Base-by-base conservation (phyloP, 2,113 vertebrate genomes). In the Ammodytes marinus region DNA sequence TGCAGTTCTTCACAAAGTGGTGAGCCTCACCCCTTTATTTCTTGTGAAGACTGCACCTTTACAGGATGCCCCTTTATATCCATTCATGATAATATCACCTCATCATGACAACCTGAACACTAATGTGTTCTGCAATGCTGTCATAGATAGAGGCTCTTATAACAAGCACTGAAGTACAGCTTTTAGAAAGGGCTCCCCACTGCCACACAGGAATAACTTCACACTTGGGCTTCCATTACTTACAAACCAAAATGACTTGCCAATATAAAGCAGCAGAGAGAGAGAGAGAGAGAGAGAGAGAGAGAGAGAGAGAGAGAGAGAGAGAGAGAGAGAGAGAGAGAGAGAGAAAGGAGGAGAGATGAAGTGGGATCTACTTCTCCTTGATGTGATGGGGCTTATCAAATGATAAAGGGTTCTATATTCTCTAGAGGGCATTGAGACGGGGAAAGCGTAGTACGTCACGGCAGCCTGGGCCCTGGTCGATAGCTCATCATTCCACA, bases 401-500 rank as follows among this genome's bases (percentile, higher is more conserved):
- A 69, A 60, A 73, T 84, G 69, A 85, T 83, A 70, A 69, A 77
- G 50, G 66, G 69, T 69, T 27, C 27, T 69, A 53, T 67, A 68
- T 86, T 85, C 82, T 76, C 76, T 6, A 2, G 47, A 68, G 83
- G 74, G 72, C 61, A 85, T 70, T 63, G 88, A 93, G 87, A 74
- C 43, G 8, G 54, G 12, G 72, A 27, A 27, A 27, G 27, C 27
- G 77, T 42, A 27, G 69, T 27, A 67, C 67, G 40, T 88, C 79
- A 66, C 47, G 49, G 68, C 83, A 70, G 86, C 81, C 78, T 78
- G 57, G 71, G 86, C 71, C 75, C 69, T 3, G 85, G 82, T 93
- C 87, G 80, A 93, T 92, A 87, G 79, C 84, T 90, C 88, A 91
- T 92, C 89, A 91, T 90, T 84, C 72, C 80, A 73, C 45, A 55